Percentiles rank a stretch among this genome's conserved stretches.
phyloP scores from a whole-genome alignment of 1,140 invertebrate species.

The Ooceraea biroi region DNA sequence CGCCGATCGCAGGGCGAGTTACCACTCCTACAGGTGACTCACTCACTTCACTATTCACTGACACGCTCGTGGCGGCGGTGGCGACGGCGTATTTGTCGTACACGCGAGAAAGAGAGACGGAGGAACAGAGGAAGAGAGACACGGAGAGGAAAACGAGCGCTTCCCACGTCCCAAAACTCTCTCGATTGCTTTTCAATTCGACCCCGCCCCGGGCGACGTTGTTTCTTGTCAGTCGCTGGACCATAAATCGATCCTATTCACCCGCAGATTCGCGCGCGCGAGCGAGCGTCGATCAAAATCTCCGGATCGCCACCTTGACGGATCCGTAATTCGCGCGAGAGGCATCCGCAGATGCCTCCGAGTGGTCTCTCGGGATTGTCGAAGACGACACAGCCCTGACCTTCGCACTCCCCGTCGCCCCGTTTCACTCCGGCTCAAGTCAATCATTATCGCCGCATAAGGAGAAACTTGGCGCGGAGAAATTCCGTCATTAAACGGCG shows the following conservation, averaged over 20 bases:
- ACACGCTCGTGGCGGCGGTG: slow-evolving; percentile 10
- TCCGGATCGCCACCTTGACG: slow-evolving; percentile 13
- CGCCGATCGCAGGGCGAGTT: slow-evolving; percentile 72
- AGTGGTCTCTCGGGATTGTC: slow-evolving; percentile 34
- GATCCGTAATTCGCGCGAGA: slow-evolving; percentile 48
- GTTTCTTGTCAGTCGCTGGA: slow-evolving; percentile 60
- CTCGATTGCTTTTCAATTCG: slow-evolving; percentile 73
- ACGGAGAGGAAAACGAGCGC: slow-evolving; percentile 52
- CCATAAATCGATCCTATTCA: slow-evolving; percentile 71
- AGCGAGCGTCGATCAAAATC: slow-evolving; percentile 51
- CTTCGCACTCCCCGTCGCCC: slow-evolving; percentile 41
- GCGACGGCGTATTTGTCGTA: slow-evolving; percentile 8
- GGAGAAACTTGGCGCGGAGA: slow-evolving; percentile 50
- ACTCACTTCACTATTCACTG: slow-evolving; percentile 64
- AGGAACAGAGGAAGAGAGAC: no score
- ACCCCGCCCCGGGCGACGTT: slow-evolving; percentile 74
- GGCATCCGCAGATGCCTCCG: slow-evolving; percentile 14
- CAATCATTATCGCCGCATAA: slow-evolving; percentile 52
- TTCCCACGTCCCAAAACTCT: slow-evolving; percentile 78
- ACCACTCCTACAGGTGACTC: slow-evolving; percentile 73
- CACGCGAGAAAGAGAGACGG: slow-evolving; percentile 7
- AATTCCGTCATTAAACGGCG: slow-evolving; percentile 49
- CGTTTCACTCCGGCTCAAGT: slow-evolving; percentile 37
- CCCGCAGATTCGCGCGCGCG: slow-evolving; percentile 33
- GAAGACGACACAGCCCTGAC: slow-evolving; percentile 51